Conservation (phyloP, 1,140 invertebrate genomes). For the Meloidogyne chitwoodi region DNA sequence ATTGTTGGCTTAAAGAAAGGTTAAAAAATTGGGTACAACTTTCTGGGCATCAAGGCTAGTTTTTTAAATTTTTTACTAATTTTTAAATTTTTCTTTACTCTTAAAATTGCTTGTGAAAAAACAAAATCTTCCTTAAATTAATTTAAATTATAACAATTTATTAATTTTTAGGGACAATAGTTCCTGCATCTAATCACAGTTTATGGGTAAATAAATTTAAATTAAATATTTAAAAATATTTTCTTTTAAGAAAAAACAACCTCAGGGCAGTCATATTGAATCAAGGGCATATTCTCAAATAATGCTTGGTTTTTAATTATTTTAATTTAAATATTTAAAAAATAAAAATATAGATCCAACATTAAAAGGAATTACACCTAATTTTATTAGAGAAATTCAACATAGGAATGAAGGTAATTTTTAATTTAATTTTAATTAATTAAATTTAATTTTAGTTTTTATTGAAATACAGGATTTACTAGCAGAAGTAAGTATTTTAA, state of each 20-base stretch:
- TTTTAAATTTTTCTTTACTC: too few relatives aligned
- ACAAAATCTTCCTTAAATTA: too few relatives aligned
- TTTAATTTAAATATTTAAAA: neutral
- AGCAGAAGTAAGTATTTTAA: conserved; percentile 75
- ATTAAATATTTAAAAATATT: too few relatives aligned
- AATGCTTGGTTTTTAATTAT: conserved; percentile 62
- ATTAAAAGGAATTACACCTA: conserved; percentile 75
- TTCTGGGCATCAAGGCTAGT: conserved; percentile 73
- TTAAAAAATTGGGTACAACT: conserved; percentile 80
- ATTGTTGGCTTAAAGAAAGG: conserved; percentile 75
- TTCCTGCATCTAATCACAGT: conserved; percentile 83
- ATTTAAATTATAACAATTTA: neutral
- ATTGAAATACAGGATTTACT: conserved; percentile 84
- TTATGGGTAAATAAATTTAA: conserved; percentile 66
- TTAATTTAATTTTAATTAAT: neutral
- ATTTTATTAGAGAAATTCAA: conserved; percentile 78
- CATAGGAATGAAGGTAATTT: conserved; percentile 72
- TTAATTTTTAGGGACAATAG: conserved; percentile 59
- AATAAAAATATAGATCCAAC: conserved; percentile 64
- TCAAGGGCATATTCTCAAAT: conserved; percentile 75
- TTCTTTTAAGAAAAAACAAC: conserved; percentile 71
- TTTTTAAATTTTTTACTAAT: neutral
- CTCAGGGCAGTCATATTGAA: conserved; percentile 64
- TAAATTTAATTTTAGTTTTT: conserved; percentile 64
- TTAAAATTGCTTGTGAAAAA: too few relatives aligned